Evolutionary conservation across 2,797 vertebrate genomes (phyloP).

Genomic region (Vipera ursinii): DNA sequence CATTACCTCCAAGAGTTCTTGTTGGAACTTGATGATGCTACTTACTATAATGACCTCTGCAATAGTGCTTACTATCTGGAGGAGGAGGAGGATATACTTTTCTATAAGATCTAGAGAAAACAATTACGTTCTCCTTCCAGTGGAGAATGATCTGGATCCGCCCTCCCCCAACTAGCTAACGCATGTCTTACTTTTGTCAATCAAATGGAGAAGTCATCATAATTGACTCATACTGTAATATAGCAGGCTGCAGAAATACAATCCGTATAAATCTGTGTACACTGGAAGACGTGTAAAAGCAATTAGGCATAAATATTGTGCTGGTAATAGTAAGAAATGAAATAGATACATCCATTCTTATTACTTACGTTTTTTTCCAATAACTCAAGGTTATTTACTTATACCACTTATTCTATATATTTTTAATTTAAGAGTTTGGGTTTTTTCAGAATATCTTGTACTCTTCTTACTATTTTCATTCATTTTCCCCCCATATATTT

Average conservation of each 20-base stretch:
- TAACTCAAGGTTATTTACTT: not conserved
- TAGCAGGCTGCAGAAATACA: not conserved
- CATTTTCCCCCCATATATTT: not conserved
- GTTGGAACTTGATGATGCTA: not conserved
- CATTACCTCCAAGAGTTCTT: not conserved
- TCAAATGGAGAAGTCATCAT: not conserved
- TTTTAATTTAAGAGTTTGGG: not conserved
- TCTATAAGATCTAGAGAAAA: not conserved
- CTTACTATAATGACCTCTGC: not conserved
- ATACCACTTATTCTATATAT: not conserved
- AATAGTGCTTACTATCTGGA: not conserved
- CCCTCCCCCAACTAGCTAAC: not conserved
- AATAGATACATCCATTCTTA: not conserved
- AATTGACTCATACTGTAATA: not conserved
- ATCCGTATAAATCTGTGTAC: not conserved
- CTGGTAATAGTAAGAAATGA: not conserved
- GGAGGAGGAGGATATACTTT: not conserved
- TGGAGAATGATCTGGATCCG: not conserved
- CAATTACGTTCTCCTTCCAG: not conserved
- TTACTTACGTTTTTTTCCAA: not conserved
- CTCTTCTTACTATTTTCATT: not conserved
- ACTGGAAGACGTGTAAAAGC: not conserved
- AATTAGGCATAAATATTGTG: not conserved
- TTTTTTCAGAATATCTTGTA: not conserved
- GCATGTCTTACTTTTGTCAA: not conserved